A percentile compares a stretch with the other conserved stretches of the same genome.
Evolutionary conservation across 2,888 invertebrate genomes (phyloP).

Genomic region (Acanthopleura granulata): DNA sequence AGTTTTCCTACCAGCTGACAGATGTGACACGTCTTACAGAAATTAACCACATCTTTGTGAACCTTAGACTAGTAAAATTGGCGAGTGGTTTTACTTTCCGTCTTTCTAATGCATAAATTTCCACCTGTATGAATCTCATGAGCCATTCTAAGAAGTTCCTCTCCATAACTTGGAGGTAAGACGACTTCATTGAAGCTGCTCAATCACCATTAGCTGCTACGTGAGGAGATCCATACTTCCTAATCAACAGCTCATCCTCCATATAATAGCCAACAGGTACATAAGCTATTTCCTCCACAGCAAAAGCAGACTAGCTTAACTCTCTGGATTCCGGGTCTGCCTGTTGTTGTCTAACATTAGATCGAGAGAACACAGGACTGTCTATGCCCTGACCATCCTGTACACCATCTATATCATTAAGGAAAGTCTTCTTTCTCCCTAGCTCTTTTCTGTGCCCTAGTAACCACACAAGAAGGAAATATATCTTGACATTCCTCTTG

Average conservation of each 20-base stretch:
- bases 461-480: slow-evolving; percentile 14
- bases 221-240: slow-evolving; percentile 20
- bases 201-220: slow-evolving; percentile 18
- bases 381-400: background rate
- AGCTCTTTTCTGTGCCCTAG: background rate
- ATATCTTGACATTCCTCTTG: background rate
- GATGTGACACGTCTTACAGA: slow-evolving; percentile 20
- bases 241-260: slow-evolving; percentile 20
- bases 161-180: slow-evolving; percentile 5
- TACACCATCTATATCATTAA: background rate
- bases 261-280: slow-evolving; percentile 19
- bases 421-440: background rate
- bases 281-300: slow-evolving; percentile 7
- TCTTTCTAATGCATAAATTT: slow-evolving; percentile 21
- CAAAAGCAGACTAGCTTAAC: background rate
- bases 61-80: slow-evolving; percentile 26
- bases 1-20: slow-evolving; percentile 25
- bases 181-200: slow-evolving; percentile 9
- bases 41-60: slow-evolving; percentile 23
- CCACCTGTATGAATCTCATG: slow-evolving; percentile 20
- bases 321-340: background rate
- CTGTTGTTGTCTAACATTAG: background rate
- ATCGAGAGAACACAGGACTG: background rate
- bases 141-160: slow-evolving; percentile 4
- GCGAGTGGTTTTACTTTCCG: background rate